A percentile compares a stretch with the other conserved stretches of the same genome.
These are phyloP conservation scores for Vireo griseus DNA, from an alignment of 2,797 vertebrate species.

Conservation along the genomic window DNA sequence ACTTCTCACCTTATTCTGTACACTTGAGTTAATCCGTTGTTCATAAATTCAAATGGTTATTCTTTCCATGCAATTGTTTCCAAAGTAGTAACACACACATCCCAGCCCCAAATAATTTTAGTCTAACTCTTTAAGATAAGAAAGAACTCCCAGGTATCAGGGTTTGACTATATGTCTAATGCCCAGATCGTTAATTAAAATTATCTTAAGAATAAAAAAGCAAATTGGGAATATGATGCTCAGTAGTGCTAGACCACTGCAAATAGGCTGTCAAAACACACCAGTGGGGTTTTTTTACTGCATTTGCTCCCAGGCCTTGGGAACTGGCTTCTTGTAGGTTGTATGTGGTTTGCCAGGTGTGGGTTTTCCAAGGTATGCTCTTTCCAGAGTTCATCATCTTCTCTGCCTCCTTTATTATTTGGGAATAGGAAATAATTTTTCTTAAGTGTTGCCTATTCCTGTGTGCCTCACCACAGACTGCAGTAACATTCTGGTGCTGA, in stretches of 20 bases:
- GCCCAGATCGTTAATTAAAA: background rate
- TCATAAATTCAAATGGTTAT: background rate
- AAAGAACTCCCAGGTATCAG: background rate
- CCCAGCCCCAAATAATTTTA: background rate
- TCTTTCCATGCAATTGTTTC: background rate
- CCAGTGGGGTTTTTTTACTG: fast-evolving
- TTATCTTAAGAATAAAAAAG: background rate
- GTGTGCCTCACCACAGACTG: background rate
- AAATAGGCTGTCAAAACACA: background rate
- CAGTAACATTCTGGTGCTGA: background rate
- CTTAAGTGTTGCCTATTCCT: background rate
- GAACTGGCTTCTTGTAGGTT: background rate
- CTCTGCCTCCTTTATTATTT: background rate
- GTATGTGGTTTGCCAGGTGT: background rate
- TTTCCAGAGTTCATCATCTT: background rate
- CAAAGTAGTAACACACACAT: background rate
- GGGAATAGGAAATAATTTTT: background rate
- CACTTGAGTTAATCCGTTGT: background rate
- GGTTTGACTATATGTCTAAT: background rate
- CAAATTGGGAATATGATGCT: background rate
- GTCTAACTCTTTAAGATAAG: background rate
- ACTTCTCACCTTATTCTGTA: background rate
- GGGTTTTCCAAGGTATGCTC: background rate
- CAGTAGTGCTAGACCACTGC: background rate
- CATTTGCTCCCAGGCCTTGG: background rate